phyloP scores from a whole-genome alignment of 2,888 invertebrate genomes.

The Acholoe squamosa region DNA sequence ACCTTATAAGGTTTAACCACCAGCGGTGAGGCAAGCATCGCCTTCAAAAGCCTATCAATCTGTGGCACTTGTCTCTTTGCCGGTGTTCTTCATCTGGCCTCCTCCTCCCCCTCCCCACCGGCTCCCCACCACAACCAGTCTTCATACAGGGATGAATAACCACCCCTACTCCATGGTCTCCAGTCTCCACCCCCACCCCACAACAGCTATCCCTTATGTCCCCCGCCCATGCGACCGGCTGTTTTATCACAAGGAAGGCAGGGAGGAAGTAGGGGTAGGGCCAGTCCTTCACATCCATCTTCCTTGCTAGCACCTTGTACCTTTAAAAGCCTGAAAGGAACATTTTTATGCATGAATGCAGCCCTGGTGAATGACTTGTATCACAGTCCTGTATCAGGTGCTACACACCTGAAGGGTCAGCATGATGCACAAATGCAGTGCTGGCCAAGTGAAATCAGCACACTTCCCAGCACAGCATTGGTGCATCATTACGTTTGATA shows the following conservation, averaged over 20 bases:
- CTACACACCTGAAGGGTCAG: too few relatives aligned
- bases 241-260: not conserved
- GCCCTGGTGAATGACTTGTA: too few relatives aligned
- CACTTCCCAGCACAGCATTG: too few relatives aligned
- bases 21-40: not conserved
- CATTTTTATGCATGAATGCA: too few relatives aligned
- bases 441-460: too few relatives aligned
- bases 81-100: not conserved
- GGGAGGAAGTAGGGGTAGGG: not conserved
- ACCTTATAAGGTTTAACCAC: too few relatives aligned
- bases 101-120: not conserved
- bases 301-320: not conserved
- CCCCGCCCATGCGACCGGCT: not conserved
- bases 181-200: too few relatives aligned
- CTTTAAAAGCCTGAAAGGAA: too few relatives aligned
- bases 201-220: too few relatives aligned
- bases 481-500: too few relatives aligned
- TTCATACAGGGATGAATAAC: not conserved
- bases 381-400: too few relatives aligned
- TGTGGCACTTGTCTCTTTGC: not conserved
- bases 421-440: too few relatives aligned
- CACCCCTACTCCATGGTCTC: not conserved
- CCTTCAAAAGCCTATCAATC: constrained; percentile 1
- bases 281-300: not conserved
- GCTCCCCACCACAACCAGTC: not conserved